Evolutionary conservation across 2,797 vertebrate species (phyloP).

Genomic region (Leptoclinus maculatus): DNA sequence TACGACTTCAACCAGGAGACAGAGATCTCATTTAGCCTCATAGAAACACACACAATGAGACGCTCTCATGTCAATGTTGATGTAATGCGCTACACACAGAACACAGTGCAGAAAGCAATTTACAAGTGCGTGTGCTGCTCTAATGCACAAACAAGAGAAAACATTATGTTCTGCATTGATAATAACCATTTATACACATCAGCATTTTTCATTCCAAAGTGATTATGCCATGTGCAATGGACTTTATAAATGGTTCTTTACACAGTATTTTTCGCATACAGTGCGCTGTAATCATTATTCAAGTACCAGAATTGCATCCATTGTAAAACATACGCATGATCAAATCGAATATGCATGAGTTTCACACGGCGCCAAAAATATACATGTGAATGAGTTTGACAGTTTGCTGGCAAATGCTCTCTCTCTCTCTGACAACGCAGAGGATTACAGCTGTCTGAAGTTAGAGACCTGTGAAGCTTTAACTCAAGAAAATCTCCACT

Average conservation of each 20-base stretch:
- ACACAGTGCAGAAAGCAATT: slow-evolving; percentile 15
- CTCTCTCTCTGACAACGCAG: slow-evolving; percentile 35
- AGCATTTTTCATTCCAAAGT: slow-evolving; percentile 55
- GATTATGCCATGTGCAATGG: slow-evolving; percentile 43
- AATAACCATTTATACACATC: slow-evolving; percentile 45
- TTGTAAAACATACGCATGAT: slow-evolving; percentile 61
- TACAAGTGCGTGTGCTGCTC: background rate
- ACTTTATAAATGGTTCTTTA: slow-evolving; percentile 57
- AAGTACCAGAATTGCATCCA: slow-evolving; percentile 37
- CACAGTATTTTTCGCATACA: slow-evolving; percentile 36
- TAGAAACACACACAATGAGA: slow-evolving; percentile 40
- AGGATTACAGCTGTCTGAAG: slow-evolving; percentile 53
- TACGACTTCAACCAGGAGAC: slow-evolving; percentile 48
- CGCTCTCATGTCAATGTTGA: slow-evolving; percentile 26
- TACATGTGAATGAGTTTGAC: slow-evolving; percentile 67
- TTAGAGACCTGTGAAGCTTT: slow-evolving; percentile 39
- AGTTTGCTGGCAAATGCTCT: slow-evolving; percentile 44
- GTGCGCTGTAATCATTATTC: slow-evolving; percentile 51
- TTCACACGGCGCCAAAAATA: slow-evolving; percentile 74
- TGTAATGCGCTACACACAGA: slow-evolving; percentile 18
- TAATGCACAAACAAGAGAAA: slow-evolving; percentile 36
- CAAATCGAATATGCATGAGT: slow-evolving; percentile 77
- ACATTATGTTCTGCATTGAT: slow-evolving; percentile 46
- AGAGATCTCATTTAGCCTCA: slow-evolving; percentile 59
- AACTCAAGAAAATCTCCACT: slow-evolving; percentile 26